Evolutionary conservation across 2,888 invertebrate species (phyloP).

Genomic region (Elegia similella): DNA sequence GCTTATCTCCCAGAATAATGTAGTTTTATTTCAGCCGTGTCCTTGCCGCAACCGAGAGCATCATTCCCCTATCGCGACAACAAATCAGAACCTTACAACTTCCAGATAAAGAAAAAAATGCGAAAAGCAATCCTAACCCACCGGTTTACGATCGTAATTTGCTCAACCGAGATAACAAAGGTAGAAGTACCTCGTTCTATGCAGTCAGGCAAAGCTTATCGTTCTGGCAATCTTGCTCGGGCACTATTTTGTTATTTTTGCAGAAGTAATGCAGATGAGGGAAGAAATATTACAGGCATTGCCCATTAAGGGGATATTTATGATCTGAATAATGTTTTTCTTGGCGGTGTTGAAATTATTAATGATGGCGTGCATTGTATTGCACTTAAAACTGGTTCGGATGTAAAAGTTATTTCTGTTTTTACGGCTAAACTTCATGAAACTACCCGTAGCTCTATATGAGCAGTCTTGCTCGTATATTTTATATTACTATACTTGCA

Average conservation of each 20-base stretch:
- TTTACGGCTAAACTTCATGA: background rate
- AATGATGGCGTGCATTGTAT: constrained; percentile 34
- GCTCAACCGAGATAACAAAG: constrained; percentile 46
- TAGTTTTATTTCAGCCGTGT: constrained; percentile 68
- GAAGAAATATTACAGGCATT: constrained; percentile 62
- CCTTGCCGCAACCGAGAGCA: constrained; percentile 64
- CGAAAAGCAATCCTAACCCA: constrained; percentile 49
- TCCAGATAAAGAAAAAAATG: constrained; percentile 44
- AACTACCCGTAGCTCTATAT: background rate
- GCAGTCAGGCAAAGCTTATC: constrained; percentile 62
- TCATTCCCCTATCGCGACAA: constrained; percentile 69
- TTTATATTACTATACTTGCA: background rate
- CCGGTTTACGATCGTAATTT: constrained; percentile 50
- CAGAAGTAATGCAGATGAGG: constrained; percentile 72
- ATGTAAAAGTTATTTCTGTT: background rate
- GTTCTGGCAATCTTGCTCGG: constrained; percentile 57
- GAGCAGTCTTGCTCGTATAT: background rate
- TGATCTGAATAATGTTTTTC: constrained; percentile 50
- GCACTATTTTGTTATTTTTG: constrained; percentile 74
- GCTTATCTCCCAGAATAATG: constrained; percentile 54
- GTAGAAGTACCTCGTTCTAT: constrained; percentile 59
- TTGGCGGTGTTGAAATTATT: constrained; percentile 62
- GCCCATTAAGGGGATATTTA: constrained; percentile 67
- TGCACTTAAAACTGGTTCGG: background rate
- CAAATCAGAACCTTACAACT: constrained; percentile 67